Percentiles rank a stretch among this genome's conserved stretches.
Evolutionary conservation across 2,888 invertebrate species (phyloP).

Genomic region (Caenorhabditis doughertyi): DNA sequence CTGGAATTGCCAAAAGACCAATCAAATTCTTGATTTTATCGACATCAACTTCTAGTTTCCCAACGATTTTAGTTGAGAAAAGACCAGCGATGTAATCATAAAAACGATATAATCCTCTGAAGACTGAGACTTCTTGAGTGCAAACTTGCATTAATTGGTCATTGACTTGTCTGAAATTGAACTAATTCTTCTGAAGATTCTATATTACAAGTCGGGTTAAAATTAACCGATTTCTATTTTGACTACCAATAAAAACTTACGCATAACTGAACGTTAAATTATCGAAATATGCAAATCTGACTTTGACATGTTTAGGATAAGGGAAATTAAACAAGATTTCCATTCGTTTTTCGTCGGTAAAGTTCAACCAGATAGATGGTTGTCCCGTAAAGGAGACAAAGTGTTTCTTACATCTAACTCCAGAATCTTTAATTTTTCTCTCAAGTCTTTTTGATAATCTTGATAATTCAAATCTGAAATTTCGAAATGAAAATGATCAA

Average conservation of each 20-base stretch:
- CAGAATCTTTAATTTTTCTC: conserved; percentile 5
- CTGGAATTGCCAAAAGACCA: conserved; percentile 9
- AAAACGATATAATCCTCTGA: conserved; percentile 2
- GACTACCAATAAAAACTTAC: not conserved
- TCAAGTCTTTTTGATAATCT: not conserved
- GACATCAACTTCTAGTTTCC: not conserved
- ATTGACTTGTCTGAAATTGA: too few relatives aligned
- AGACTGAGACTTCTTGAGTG: not conserved
- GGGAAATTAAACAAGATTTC: conserved; percentile 15
- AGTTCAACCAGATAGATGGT: not conserved
- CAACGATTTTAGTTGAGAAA: not conserved
- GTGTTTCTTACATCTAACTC: conserved; percentile 6
- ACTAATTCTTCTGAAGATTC: too few relatives aligned
- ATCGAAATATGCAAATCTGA: not conserved
- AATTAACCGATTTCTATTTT: not conserved
- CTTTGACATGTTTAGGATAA: not conserved
- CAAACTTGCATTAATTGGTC: not conserved
- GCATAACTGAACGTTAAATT: not conserved
- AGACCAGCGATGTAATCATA: conserved; percentile 14
- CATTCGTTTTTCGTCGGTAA: not conserved
- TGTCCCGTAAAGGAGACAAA: conserved; percentile 2
- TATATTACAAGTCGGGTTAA: too few relatives aligned
- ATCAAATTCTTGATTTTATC: conserved; percentile 24
- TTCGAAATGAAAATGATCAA: not conserved
- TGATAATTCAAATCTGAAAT: conserved; percentile 15